A percentile compares a stretch with the other conserved stretches of the same genome.
phyloP scores from a whole-genome alignment of 1,140 invertebrate species.

The Magallana gigas region DNA sequence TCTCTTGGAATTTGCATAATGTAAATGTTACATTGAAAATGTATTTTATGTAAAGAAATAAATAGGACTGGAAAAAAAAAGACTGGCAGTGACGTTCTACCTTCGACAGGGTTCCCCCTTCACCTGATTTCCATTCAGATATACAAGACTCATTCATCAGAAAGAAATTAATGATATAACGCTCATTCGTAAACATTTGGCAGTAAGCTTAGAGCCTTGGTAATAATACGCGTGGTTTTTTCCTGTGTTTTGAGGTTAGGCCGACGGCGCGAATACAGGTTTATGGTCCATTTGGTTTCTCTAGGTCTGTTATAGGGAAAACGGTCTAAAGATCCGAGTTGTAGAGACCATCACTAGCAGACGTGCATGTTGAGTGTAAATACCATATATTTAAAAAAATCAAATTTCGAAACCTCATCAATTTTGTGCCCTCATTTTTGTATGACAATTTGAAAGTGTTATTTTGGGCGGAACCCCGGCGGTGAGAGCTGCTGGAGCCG shows the following conservation, averaged over 20 bases:
- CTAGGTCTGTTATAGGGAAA: neutral
- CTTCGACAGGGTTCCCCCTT: neutral
- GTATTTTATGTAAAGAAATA: constrained; percentile 37
- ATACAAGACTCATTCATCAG: constrained; percentile 32
- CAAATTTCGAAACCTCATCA: too few species aligned
- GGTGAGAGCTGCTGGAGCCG: constrained; percentile 1
- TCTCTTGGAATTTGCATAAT: constrained; percentile 24
- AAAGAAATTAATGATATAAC: constrained; percentile 15
- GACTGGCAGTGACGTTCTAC: neutral
- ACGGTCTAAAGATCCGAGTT: too few species aligned
- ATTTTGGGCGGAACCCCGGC: neutral
- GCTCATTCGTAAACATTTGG: neutral
- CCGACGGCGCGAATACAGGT: neutral
- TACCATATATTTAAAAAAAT: too few species aligned
- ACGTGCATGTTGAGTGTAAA: too few species aligned
- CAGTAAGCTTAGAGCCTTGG: neutral
- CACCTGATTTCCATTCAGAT: constrained; percentile 17
- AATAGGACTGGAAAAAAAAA: neutral
- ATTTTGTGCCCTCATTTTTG: too few species aligned
- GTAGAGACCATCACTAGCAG: too few species aligned
- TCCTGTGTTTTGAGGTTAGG: constrained; percentile 3
- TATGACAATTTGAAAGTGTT: neutral
- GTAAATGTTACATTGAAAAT: constrained; percentile 34
- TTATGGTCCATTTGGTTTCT: neutral
- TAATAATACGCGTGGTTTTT: neutral